Evolutionary conservation across 2,888 invertebrate species (phyloP), one percentile per base, ranked within the genome.

Genomic region (Epiblema foenella): DNA sequence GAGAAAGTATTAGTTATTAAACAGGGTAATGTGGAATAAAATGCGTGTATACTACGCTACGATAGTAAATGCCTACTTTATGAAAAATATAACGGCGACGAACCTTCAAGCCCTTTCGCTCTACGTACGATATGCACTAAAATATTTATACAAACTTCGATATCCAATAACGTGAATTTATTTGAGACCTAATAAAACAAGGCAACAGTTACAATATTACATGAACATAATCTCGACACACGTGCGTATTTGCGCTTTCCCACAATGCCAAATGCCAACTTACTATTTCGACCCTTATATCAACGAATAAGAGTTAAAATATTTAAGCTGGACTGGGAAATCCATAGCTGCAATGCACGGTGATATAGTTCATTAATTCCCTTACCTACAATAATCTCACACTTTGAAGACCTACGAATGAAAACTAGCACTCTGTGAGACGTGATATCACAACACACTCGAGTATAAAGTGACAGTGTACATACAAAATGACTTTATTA

Each of bases 181-280:
- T 83, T 83, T 83, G 79, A 87, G 84, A 83, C 81, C 77, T 83
- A 78, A 79, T 82, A 78, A 85, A 86, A 78, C 59, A 90, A 90
- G 89, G 89, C 89, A 90, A 88, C 86, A 85, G 80, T 84, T 78
- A 70, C 71, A 79, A 75, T 78, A 75, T 81, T 79, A 78, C 77
- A 79, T 72, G 20, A 73, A 62, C 60, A n/a, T 68, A 70, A 59
- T 67, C 67, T 65, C 65, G 18, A 46, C 54, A 62, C 66, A 60
- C 33, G 37, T n/a, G 46, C 39, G 29, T 65, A 51, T 68, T n/a
- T 37, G 9, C 18, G 20, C 10, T 49, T 58, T 46, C 29, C 8
- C 17, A 0, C 0, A 18, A 24, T 15, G 39, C 1, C 2, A 24
- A 49, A 49, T 15, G 39, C 1, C 2, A 24, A 49, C 33, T 33